Base-by-base conservation (phyloP, 1,140 invertebrate species). In the Cephus cinctus region DNA sequence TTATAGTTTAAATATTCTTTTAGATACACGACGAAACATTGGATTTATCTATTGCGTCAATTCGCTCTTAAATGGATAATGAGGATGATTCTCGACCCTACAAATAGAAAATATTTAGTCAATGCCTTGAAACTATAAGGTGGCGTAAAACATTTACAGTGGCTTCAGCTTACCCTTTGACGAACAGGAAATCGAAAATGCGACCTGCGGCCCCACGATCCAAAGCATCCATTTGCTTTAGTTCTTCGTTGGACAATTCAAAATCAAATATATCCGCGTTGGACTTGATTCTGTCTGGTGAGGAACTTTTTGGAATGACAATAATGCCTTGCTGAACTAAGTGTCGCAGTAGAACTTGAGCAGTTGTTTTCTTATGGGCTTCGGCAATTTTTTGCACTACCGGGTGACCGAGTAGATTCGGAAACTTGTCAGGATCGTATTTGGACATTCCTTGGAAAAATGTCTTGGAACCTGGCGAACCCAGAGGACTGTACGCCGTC, bases 231-330 rank as follows among this genome's bases (percentile, higher is more conserved):
- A 87, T 52, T 38, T 66, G 58, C 27, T 77, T 58, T 46, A 85
- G 75, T 57, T 87, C 85, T 2, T 75, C 65, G 2, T 70, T 51
- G 21, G 67, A 72, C 39, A 87, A 62, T 50, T 79, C 67, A 59
- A 86, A 86, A 63, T 84, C 79, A 52, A 85, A 86, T 43, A 87
- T 74, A 50, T 84, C 66, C 11, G 83, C 66, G 59, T 86, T 86
- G 34, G 79, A 62, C 60, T 79, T 78, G 1, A 92, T 71, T 54
- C 88, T 78, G 11, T 76, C 59, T 2, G 81, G 72, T 62, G 82
- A 88, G 1, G 80, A 82, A 63, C 86, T 88, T 73, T 92, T 92
- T 23, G 89, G 89, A 57, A 92, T 88, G 22, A 85, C 84, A 31
- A 80, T 74, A 11, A 90, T 72, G 8, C 82, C 82, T 36, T 80